Percentiles rank a stretch among this genome's conserved stretches.
These are phyloP conservation scores for Conus betulinus DNA, from an alignment of 1,140 invertebrate genomes.

Conservation along the genomic window DNA sequence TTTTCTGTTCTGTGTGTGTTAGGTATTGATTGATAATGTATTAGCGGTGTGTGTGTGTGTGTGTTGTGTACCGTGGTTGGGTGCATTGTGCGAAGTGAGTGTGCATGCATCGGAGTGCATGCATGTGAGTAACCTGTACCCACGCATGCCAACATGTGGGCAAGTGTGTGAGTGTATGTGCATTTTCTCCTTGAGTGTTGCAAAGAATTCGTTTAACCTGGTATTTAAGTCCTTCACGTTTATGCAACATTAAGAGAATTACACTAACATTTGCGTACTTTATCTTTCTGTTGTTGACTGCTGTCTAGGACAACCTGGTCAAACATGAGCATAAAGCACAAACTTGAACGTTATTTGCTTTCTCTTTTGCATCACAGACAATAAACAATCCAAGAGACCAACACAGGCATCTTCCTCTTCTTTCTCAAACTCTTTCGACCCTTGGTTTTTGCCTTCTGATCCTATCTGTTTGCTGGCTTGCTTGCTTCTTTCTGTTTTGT, in stretches of 20 bases:
- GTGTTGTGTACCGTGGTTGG: not conserved
- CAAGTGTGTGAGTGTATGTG: no score
- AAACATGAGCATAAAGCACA: no score
- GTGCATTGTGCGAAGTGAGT: no score
- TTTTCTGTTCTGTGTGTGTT: no score
- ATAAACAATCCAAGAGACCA: no score
- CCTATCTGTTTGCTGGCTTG: slow-evolving; percentile 1
- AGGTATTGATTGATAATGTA: not conserved
- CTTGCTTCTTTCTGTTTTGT: slow-evolving; percentile 25
- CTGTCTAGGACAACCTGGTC: no score
- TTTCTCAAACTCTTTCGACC: not conserved
- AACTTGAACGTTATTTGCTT: no score
- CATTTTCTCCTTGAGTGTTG: no score
- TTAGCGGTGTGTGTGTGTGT: not conserved
- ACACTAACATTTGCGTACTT: not conserved
- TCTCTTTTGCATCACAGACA: no score
- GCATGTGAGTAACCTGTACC: no score
- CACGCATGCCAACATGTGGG: not conserved
- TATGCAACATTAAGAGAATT: not conserved
- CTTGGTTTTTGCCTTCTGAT: slow-evolving; percentile 1
- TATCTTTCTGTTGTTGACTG: no score
- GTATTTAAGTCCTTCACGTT: not conserved
- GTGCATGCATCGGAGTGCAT: not conserved
- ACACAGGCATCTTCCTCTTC: not conserved
- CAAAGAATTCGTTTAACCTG: not conserved